Conservation (phyloP, 2,113 vertebrate genomes). For the Microtus pennsylvanicus region DNA sequence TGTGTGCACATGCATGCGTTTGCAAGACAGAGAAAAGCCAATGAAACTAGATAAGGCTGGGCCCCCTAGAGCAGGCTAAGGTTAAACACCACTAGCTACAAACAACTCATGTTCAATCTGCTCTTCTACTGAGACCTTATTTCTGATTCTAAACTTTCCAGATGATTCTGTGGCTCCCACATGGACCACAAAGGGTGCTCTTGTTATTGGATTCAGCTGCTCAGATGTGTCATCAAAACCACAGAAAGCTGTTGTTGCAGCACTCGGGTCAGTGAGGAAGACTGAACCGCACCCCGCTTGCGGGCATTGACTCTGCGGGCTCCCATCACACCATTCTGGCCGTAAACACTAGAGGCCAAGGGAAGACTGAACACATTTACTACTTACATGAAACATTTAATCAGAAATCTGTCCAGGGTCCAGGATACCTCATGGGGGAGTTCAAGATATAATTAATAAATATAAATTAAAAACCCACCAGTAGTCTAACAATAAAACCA, state of each 20-base stretch:
- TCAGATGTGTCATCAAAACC: background rate
- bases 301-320: background rate
- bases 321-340: background rate
- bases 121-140: too few species aligned
- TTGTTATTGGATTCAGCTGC: background rate
- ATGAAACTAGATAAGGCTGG: background rate
- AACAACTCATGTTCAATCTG: too few species aligned
- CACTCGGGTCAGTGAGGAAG: background rate
- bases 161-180: background rate
- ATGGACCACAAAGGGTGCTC: background rate
- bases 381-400: background rate
- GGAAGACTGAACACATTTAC: background rate
- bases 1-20: background rate
- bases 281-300: too few species aligned
- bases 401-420: slow-evolving; percentile 59
- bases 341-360: background rate
- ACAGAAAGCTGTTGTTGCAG: background rate
- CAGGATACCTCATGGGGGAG: slow-evolving; percentile 36
- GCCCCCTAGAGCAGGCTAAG: background rate
- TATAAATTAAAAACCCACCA: slow-evolving; percentile 64
- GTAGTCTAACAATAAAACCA: slow-evolving; percentile 55
- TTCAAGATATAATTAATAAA: slow-evolving; percentile 65
- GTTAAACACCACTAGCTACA: accelerated
- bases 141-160: background rate
- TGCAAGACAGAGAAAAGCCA: background rate